phyloP scores from a whole-genome alignment of 1,140 invertebrate species.

The Conus ventricosus region DNA sequence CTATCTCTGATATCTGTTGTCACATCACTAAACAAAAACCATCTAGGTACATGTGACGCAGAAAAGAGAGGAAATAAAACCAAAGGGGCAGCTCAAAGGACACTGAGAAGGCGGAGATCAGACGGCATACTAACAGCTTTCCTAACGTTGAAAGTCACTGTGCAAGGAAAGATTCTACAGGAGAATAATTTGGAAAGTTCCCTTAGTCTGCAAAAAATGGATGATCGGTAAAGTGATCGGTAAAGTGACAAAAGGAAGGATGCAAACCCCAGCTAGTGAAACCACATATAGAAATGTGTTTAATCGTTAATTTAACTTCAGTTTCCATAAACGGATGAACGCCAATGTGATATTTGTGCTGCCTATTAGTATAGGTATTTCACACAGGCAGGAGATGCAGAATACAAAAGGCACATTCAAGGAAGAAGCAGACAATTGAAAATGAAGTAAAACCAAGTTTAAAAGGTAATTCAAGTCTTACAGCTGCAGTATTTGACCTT shows the following conservation, averaged over 20 bases:
- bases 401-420: too few relatives aligned
- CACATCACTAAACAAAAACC: too few relatives aligned
- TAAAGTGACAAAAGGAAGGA: neutral
- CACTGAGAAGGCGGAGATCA: neutral
- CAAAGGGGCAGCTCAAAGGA: neutral
- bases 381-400: neutral
- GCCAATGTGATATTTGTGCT: neutral
- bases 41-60: too few relatives aligned
- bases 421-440: too few relatives aligned
- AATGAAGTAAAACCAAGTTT: too few relatives aligned
- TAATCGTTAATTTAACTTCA: neutral
- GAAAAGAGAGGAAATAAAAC: neutral
- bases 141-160: neutral
- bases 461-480: too few relatives aligned
- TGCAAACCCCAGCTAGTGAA: neutral
- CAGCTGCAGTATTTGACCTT: too few relatives aligned
- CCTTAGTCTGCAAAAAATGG: neutral
- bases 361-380: neutral
- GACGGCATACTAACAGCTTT: neutral
- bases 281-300: neutral
- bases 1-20: too few relatives aligned
- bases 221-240: neutral
- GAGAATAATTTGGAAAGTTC: neutral
- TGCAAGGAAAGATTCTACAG: neutral
- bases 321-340: neutral